Conservation (phyloP, 2,888 invertebrate species). For the Patella caerulea region DNA sequence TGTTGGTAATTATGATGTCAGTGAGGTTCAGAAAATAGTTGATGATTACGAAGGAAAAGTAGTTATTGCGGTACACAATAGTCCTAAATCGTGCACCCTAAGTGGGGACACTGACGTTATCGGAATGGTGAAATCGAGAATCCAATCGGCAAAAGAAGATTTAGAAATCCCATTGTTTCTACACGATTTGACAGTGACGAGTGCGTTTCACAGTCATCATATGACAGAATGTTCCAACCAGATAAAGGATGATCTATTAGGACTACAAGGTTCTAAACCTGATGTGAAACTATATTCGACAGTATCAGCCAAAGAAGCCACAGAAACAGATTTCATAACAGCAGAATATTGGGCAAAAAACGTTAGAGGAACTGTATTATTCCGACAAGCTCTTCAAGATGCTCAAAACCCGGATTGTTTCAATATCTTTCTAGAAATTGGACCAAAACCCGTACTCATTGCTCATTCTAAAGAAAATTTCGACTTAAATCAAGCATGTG, state of each 20-base stretch:
- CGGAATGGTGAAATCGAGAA: constrained; percentile 31
- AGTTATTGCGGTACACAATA: constrained; percentile 41
- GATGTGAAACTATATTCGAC: constrained; percentile 45
- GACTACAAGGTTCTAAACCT: constrained; percentile 29
- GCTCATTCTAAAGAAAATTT: constrained; percentile 41
- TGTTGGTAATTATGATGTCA: constrained; percentile 37
- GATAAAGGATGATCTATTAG: constrained; percentile 35
- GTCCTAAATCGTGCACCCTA: constrained; percentile 35
- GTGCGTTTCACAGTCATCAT: constrained; percentile 55
- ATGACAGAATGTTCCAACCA: constrained; percentile 27
- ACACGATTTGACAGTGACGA: constrained; percentile 42
- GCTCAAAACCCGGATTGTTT: constrained; percentile 20
- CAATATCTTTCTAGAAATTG: constrained; percentile 55
- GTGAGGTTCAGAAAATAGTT: constrained; percentile 37
- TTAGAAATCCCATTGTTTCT: constrained; percentile 22
- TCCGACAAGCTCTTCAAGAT: constrained; percentile 41
- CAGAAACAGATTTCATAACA: constrained; percentile 32
- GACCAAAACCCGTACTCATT: constrained; percentile 51
- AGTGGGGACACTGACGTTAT: constrained; percentile 43
- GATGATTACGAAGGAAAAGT: constrained; percentile 23
- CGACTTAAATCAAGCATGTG: constrained; percentile 23
- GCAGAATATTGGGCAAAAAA: constrained; percentile 54
- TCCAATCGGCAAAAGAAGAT: constrained; percentile 22
- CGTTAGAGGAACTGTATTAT: constrained; percentile 47
- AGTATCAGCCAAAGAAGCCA: constrained; percentile 42